A percentile compares a stretch with the other conserved stretches of the same genome.
Conservation (phyloP, 2,797 vertebrate species). For the Remorina albescens region DNA sequence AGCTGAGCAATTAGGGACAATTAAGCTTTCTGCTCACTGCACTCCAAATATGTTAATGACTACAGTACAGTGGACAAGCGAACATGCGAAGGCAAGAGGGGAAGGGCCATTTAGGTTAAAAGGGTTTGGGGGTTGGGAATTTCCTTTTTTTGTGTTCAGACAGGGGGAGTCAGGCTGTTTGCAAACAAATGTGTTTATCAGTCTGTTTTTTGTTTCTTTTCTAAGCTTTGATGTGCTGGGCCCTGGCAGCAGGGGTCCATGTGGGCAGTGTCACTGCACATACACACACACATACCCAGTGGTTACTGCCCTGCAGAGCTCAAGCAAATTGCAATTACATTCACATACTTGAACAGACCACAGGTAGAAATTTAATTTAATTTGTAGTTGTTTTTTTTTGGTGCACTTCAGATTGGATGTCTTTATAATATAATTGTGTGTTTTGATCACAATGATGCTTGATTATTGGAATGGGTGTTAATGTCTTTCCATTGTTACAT, state of each 20-base stretch:
- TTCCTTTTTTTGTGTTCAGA: slow-evolving; percentile 59
- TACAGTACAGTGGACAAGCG: slow-evolving; percentile 85
- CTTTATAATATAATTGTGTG: neutral
- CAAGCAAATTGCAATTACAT: slow-evolving; percentile 54
- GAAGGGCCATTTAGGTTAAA: slow-evolving; percentile 83
- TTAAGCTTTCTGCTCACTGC: slow-evolving; percentile 94
- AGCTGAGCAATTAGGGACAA: slow-evolving; percentile 94
- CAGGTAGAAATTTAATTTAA: slow-evolving; percentile 8
- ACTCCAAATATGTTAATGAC: slow-evolving; percentile 92
- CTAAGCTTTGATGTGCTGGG: slow-evolving; percentile 76
- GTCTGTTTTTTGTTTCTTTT: slow-evolving; percentile 60
- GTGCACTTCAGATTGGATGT: neutral
- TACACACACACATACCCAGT: slow-evolving; percentile 13
- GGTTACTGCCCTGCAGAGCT: slow-evolving; percentile 40
- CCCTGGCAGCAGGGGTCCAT: slow-evolving; percentile 59
- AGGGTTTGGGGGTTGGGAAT: slow-evolving; percentile 74
- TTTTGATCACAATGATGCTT: slow-evolving; percentile 33
- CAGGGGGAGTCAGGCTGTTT: slow-evolving; percentile 65
- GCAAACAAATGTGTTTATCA: slow-evolving; percentile 70
- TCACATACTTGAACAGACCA: slow-evolving; percentile 36
- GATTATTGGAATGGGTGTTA: slow-evolving; percentile 7
- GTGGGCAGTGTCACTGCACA: slow-evolving; percentile 54
- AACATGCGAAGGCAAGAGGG: slow-evolving; percentile 86
- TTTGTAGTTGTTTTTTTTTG: slow-evolving; percentile 11
- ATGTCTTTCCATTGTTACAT: neutral